Conservation (phyloP, 1,140 invertebrate genomes). For the Ridgeia piscesae region DNA sequence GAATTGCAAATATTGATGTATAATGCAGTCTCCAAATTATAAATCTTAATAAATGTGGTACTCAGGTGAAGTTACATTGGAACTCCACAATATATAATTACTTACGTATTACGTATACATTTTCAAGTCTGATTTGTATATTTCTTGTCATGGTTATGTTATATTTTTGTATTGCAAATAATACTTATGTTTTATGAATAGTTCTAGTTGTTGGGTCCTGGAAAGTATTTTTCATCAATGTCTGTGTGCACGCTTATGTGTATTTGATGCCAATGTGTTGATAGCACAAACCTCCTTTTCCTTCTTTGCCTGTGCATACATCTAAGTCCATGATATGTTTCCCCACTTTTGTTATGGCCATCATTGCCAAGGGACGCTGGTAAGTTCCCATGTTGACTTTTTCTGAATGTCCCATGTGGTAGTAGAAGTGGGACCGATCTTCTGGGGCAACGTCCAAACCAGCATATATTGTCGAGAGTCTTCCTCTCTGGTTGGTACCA, state of each 20-base stretch:
- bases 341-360: slow-evolving; percentile 12
- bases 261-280: neutral
- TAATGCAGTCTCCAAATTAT: neutral
- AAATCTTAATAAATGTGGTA: neutral
- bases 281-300: neutral
- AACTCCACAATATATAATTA: neutral
- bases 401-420: slow-evolving; percentile 6
- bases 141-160: neutral
- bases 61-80: neutral
- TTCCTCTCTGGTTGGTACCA: neutral
- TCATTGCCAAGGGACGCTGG: slow-evolving; percentile 7
- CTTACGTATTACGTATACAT: neutral
- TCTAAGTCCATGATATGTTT: neutral
- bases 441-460: neutral
- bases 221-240: neutral
- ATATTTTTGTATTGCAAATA: neutral
- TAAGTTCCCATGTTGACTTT: slow-evolving; percentile 7
- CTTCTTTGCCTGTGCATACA: neutral
- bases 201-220: neutral
- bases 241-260: neutral
- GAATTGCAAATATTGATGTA: neutral
- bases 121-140: neutral
- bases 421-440: neutral
- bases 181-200: neutral
- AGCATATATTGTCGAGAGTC: slow-evolving; percentile 12